Conservation (phyloP, 2,888 invertebrate species). For the Hypolimnas misippus region DNA sequence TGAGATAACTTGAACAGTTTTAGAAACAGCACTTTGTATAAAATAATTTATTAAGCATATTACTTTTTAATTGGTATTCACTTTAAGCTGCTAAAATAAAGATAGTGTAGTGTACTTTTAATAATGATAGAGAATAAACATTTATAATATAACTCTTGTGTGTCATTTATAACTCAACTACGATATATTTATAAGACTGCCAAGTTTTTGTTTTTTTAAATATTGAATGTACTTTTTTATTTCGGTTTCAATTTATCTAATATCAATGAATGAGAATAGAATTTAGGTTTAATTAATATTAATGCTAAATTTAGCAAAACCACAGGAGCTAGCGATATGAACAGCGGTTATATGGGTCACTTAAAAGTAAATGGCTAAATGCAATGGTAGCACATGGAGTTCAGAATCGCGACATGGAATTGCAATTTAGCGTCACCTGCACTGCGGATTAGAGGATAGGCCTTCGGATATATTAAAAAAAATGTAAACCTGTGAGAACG, state of each 20-base stretch:
- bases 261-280: background rate
- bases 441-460: conserved; percentile 47
- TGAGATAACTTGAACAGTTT: conserved; percentile 2
- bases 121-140: conserved; percentile 33
- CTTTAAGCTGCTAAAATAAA: conserved; percentile 20
- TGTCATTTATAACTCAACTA: background rate
- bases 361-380: conserved; percentile 1
- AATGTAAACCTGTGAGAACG: background rate
- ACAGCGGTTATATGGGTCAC: background rate
- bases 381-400: conserved; percentile 18
- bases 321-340: background rate
- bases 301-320: conserved; percentile 7
- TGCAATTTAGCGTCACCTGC: conserved; percentile 57
- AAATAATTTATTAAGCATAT: conserved; percentile 32
- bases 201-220: background rate
- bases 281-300: background rate
- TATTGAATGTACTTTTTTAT: no score
- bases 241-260: background rate
- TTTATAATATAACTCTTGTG: conserved; percentile 28
- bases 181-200: background rate
- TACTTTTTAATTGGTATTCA: conserved; percentile 9
- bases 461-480: conserved; percentile 5
- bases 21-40: conserved; percentile 33
- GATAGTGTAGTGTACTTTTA: conserved; percentile 45
- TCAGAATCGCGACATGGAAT: conserved; percentile 51